These are phyloP conservation scores for Watsonalla cultraria DNA, from an alignment of 2,888 invertebrate species.

Conservation along the genomic window DNA sequence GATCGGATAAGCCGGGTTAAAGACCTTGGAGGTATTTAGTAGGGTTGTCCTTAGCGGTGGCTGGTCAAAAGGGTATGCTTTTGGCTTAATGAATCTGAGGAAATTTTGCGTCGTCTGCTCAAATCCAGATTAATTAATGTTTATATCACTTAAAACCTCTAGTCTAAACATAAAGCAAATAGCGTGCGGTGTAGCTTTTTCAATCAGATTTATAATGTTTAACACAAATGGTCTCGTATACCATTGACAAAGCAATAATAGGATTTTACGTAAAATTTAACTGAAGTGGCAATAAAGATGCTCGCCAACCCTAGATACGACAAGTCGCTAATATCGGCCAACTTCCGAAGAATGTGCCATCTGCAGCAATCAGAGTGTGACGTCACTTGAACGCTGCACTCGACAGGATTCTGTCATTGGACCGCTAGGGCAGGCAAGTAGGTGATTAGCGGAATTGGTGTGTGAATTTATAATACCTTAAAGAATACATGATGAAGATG, in stretches of 20 bases:
- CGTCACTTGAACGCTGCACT: not conserved
- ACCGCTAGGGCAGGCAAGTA: not conserved
- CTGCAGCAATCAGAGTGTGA: slow-evolving; percentile 1
- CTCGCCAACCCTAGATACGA: not conserved
- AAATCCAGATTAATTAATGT: too few relatives aligned
- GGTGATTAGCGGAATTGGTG: not conserved
- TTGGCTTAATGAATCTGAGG: too few relatives aligned
- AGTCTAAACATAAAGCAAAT: too few relatives aligned
- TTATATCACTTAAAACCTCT: too few relatives aligned
- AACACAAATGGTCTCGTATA: too few relatives aligned
- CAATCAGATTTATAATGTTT: too few relatives aligned
- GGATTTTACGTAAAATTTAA: too few relatives aligned
- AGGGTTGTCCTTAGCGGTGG: not conserved
- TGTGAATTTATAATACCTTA: not conserved
- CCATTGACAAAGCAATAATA: too few relatives aligned
- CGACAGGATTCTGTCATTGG: not conserved
- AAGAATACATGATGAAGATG: too few relatives aligned
- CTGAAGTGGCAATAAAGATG: not conserved
- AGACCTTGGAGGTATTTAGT: slow-evolving; percentile 9
- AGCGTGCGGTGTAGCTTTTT: too few relatives aligned
- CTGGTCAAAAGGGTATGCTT: too few relatives aligned
- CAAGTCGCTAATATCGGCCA: not conserved
- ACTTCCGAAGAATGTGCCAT: not conserved
- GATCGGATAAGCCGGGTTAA: slow-evolving; percentile 19
- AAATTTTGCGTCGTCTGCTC: too few relatives aligned